phyloP scores from a whole-genome alignment of 2,888 invertebrate species.

The Pristionchus maxplancki region DNA sequence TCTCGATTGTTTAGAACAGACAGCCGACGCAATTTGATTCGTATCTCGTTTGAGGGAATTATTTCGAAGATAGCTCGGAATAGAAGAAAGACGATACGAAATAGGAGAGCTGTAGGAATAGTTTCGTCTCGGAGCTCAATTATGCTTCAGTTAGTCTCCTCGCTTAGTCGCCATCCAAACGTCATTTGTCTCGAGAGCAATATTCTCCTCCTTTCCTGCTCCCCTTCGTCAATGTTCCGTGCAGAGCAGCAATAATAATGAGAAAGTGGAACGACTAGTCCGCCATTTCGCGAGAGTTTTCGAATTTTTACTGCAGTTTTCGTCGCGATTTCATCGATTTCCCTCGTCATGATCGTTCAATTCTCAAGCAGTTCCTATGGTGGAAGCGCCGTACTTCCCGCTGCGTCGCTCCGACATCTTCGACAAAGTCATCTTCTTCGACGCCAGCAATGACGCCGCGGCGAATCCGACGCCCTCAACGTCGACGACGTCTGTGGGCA shows the following conservation, averaged over 20 bases:
- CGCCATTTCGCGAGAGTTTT: neutral
- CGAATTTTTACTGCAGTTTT: neutral
- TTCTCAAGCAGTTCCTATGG: neutral
- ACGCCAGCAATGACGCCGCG: neutral
- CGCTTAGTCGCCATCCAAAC: neutral
- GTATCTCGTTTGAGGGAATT: neutral
- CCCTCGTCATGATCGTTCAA: constrained; percentile 9
- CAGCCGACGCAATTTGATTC: constrained; percentile 21
- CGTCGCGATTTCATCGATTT: neutral
- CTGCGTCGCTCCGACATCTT: constrained; percentile 31
- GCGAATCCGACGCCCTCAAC: neutral
- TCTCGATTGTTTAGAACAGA: neutral
- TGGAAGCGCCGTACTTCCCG: neutral
- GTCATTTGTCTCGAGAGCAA: neutral
- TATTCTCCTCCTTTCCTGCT: neutral
- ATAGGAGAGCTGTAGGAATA: neutral
- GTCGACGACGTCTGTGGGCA: neutral
- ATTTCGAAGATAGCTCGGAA: neutral
- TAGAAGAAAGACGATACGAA: neutral
- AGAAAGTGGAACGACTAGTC: constrained; percentile 10
- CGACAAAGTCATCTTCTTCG: constrained; percentile 31
- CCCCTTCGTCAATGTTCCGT: constrained; percentile 6
- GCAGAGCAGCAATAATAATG: constrained; percentile 14
- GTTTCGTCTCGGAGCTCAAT: neutral
- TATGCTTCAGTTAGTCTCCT: neutral